These are phyloP conservation scores for Rhagium mordax DNA, from an alignment of 2,888 invertebrate genomes.

Conservation along the genomic window DNA sequence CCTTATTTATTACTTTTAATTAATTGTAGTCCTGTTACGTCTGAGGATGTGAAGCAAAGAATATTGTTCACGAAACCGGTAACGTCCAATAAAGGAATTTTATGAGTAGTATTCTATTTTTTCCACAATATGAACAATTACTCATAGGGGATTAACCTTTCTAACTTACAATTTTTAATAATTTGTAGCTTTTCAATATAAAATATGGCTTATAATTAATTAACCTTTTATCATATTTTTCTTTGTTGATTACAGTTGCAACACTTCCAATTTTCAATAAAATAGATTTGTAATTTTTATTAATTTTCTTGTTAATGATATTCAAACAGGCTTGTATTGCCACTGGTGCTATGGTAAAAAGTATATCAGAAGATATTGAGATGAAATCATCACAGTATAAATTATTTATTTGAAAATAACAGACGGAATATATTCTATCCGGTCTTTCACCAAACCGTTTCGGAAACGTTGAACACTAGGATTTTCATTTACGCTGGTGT, in stretches of 20 bases:
- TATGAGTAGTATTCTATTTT: too few relatives aligned
- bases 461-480: slow-evolving; percentile 1
- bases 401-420: not conserved
- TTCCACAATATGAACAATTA: too few relatives aligned
- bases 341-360: not conserved
- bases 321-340: not conserved
- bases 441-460: slow-evolving; percentile 16
- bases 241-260: slow-evolving; percentile 1
- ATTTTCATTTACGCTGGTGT: not conserved
- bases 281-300: not conserved
- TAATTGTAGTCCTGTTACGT: too few relatives aligned
- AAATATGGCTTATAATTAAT: slow-evolving; percentile 11
- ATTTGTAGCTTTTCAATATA: slow-evolving; percentile 1
- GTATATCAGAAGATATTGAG: not conserved
- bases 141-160: too few relatives aligned
- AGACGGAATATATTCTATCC: slow-evolving; percentile 15
- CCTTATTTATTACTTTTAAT: too few relatives aligned
- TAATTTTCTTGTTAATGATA: not conserved
- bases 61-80: too few relatives aligned
- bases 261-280: slow-evolving; percentile 4
- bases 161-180: too few relatives aligned
- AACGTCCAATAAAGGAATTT: too few relatives aligned
- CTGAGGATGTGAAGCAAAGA: too few relatives aligned
- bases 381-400: not conserved
- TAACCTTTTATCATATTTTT: not conserved